These are phyloP conservation scores for Danio tinwini DNA, from an alignment of 2,797 vertebrate species.

Conservation along the genomic window DNA sequence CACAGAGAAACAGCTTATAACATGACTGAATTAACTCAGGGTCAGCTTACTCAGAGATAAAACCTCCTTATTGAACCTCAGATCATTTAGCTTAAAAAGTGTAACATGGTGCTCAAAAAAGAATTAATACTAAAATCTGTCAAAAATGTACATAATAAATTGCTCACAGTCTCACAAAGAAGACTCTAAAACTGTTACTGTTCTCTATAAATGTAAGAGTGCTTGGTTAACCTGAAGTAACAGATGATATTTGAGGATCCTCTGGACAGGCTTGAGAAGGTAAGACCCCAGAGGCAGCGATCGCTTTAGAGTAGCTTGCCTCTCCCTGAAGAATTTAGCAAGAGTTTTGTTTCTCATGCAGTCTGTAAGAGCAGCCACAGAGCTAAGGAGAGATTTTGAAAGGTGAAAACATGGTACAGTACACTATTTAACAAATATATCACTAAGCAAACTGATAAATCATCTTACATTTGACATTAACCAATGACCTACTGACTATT, in stretches of 20 bases:
- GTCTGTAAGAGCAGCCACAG: conserved; percentile 87
- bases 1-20: no score
- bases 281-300: conserved; percentile 91
- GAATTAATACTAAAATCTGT: background rate
- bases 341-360: conserved; percentile 91
- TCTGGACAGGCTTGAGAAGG: conserved; percentile 94
- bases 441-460: background rate
- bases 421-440: background rate
- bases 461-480: background rate
- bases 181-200: background rate
- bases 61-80: no score
- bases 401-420: conserved; percentile 9
- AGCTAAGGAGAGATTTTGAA: conserved; percentile 72
- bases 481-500: background rate
- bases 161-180: background rate
- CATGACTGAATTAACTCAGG: no score
- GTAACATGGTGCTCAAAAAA: background rate
- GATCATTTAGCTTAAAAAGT: background rate
- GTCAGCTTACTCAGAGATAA: no score
- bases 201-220: background rate
- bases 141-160: background rate
- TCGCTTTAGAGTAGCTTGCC: conserved; percentile 83
- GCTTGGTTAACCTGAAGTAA: conserved; percentile 86
- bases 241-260: conserved; percentile 95
- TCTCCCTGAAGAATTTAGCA: conserved; percentile 88